phyloP scores from a whole-genome alignment of 2,888 invertebrate genomes.

The Iselma pallidipennis region DNA sequence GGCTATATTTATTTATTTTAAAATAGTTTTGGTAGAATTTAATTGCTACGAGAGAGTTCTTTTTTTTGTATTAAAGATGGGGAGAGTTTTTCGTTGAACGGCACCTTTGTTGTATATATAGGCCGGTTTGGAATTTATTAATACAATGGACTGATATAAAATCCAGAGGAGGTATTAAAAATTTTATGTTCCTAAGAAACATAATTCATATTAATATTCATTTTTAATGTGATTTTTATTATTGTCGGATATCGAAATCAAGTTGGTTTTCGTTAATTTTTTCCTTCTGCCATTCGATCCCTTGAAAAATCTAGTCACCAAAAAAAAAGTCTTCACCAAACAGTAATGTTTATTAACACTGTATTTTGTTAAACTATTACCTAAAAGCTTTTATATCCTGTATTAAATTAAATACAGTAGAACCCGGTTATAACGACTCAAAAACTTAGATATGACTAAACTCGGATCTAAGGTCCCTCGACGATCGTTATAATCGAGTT shows the following conservation, averaged over 20 bases:
- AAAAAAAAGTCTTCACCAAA: too few relatives aligned
- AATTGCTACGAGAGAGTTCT: constrained; percentile 39
- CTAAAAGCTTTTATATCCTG: too few relatives aligned
- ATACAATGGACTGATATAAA: constrained; percentile 49
- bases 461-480: too few relatives aligned
- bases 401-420: too few relatives aligned
- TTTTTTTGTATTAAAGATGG: background rate
- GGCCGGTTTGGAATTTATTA: constrained; percentile 42
- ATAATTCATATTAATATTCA: constrained; percentile 49
- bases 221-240: constrained; percentile 47
- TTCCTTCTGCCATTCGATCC: constrained; percentile 5
- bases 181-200: constrained; percentile 45
- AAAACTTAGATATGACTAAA: too few relatives aligned
- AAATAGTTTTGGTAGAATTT: constrained; percentile 36
- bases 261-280: constrained; percentile 8
- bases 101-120: constrained; percentile 39
- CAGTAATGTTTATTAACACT: too few relatives aligned
- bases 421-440: too few relatives aligned
- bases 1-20: constrained; percentile 47
- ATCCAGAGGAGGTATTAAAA: constrained; percentile 43
- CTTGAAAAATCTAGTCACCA: background rate
- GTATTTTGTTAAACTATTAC: too few relatives aligned
- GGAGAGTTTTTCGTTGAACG: constrained; percentile 25
- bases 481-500: too few relatives aligned
- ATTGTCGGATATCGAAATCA: constrained; percentile 28